phyloP scores from a whole-genome alignment of 2,113 vertebrate species.

The Calonectris borealis region DNA sequence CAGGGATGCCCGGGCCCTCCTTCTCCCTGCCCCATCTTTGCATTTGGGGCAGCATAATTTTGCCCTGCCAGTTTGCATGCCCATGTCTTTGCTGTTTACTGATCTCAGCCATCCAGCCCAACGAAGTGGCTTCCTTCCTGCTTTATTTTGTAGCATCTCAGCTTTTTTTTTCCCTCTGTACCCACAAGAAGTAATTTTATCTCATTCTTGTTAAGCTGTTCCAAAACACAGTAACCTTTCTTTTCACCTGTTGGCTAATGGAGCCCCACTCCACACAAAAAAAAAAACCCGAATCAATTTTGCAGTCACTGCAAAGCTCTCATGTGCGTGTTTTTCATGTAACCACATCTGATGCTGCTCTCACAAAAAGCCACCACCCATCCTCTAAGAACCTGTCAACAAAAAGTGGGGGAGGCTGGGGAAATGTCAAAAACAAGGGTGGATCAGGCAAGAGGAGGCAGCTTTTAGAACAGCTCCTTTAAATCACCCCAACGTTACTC shows the following conservation, averaged over 20 bases:
- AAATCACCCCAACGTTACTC: neutral
- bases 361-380: slow-evolving; percentile 51
- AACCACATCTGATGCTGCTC: slow-evolving; percentile 8
- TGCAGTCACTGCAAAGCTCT: neutral
- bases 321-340: neutral
- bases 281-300: neutral
- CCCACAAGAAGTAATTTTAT: neutral
- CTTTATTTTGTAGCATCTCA: neutral
- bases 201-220: neutral
- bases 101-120: neutral
- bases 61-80: neutral
- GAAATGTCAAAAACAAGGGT: slow-evolving; percentile 65
- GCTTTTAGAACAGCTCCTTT: neutral
- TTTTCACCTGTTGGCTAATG: neutral
- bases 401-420: neutral
- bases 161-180: neutral
- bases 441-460: neutral
- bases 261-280: neutral
- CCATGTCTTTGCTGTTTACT: neutral
- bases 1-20: accelerated
- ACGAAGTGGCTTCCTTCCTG: neutral
- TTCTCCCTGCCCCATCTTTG: neutral
- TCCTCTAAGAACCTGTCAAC: slow-evolving; percentile 50
- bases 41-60: neutral
- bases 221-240: neutral